Percentiles rank a stretch among this genome's conserved stretches.
phyloP scores from a whole-genome alignment of 1,140 invertebrate species.

The Drosophila ohnishii region DNA sequence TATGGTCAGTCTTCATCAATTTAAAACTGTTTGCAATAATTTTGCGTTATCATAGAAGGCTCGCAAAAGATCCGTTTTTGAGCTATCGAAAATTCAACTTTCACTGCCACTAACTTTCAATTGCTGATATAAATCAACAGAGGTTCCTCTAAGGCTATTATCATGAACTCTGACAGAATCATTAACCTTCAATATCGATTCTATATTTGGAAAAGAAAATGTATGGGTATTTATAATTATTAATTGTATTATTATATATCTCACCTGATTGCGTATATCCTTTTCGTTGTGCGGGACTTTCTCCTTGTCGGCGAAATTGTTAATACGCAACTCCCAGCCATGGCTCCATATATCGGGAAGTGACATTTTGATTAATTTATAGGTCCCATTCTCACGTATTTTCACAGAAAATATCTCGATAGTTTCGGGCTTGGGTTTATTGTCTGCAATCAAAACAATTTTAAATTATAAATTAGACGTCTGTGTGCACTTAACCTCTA shows the following conservation, averaged over 20 bases:
- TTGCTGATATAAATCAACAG: not conserved
- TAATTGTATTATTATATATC: not conserved
- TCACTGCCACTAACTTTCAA: too few species aligned
- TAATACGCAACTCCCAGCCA: slow-evolving; percentile 87
- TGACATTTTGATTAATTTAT: slow-evolving; percentile 85
- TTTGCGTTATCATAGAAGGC: too few species aligned
- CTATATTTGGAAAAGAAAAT: slow-evolving; percentile 1
- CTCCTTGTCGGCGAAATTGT: slow-evolving; percentile 88
- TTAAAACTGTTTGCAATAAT: too few species aligned
- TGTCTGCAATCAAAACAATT: slow-evolving; percentile 84
- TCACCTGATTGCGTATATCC: slow-evolving; percentile 87
- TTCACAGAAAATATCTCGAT: slow-evolving; percentile 87
- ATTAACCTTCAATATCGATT: not conserved
- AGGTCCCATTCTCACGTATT: slow-evolving; percentile 85
- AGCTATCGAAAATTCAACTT: too few species aligned
- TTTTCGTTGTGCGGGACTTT: slow-evolving; percentile 86
- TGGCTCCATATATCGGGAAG: slow-evolving; percentile 87
- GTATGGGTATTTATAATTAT: not conserved
- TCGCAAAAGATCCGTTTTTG: too few species aligned
- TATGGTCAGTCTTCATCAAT: too few species aligned
- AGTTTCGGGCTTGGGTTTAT: slow-evolving; percentile 88
- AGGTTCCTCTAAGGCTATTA: not conserved
- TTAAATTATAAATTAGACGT: slow-evolving; percentile 15
- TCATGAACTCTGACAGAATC: not conserved
- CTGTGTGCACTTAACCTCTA: slow-evolving; percentile 3